Base-by-base conservation (phyloP, 1,140 invertebrate genomes). In the Papilio machaon region DNA sequence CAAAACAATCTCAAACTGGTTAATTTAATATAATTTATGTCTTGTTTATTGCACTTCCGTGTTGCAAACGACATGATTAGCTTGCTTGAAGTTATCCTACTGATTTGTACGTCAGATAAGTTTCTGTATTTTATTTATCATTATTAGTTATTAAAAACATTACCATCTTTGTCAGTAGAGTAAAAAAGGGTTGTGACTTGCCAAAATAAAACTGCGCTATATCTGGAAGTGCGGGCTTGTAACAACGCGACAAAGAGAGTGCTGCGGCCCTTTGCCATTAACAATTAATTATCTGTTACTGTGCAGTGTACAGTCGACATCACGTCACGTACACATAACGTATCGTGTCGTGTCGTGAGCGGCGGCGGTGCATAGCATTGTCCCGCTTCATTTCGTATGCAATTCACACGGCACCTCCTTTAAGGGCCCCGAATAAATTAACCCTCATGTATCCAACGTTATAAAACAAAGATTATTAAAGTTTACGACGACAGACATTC, bases 321-420 rank as follows among this genome's bases (percentile, higher is more conserved):
- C 88, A 87, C 87, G 91, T 91, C 91, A 88, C 89, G 89, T 85
- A 82, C 88, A 87, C 87, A 90, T 91, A 91, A 87, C 89, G 89
- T 85, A 30, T 30, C 23, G 23, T 30, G 82, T 89, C 89, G 89
- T 85, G 82, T 54, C 52, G 52, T 54, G 52, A 54, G 52, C 52
- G 52, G 46, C 46, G 46, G 52, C 13, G 88, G 87, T 86, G 86
- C 87, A 93, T 93, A 85, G 86, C 86, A 93, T 93, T 92, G 91
- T 93, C 85, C 85, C 67, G 43, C 82, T 82, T 30, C 79, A 83
- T 84, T 82, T 81, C 74, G 77, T 81, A 82, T 81, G 75, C 81
- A 78, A 58, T 80, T 83, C 58, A 75, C 67, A 67, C 80, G 54
- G 35, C 75, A 52, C 35, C 23, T 17, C 75, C 23, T 77, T 58